Evolutionary conservation across 2,888 invertebrate genomes (phyloP).

Genomic region (Argyresthia goedartella): DNA sequence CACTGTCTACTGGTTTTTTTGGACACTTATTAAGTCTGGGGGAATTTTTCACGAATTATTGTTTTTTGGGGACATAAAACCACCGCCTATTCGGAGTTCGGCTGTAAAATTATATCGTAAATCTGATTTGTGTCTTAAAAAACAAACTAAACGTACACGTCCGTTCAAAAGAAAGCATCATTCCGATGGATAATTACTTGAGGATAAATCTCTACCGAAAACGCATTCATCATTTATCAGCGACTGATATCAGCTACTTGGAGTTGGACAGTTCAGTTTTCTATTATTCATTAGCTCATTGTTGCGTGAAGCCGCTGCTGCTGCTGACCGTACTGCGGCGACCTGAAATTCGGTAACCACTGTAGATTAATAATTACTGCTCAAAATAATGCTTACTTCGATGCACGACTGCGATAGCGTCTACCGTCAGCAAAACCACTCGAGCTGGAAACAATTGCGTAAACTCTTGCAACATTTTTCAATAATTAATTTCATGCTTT

Average conservation of each 20-base stretch:
- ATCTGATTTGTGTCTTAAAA: neutral
- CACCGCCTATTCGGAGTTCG: neutral
- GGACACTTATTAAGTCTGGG: constrained; percentile 44
- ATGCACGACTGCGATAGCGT: constrained; percentile 61
- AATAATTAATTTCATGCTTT: constrained; percentile 44
- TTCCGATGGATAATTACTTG: constrained; percentile 43
- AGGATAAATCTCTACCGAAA: constrained; percentile 41
- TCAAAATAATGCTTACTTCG: constrained; percentile 65
- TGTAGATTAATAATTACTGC: constrained; percentile 69
- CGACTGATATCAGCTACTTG: constrained; percentile 51
- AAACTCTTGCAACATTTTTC: constrained; percentile 8
- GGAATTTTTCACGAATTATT: constrained; percentile 2
- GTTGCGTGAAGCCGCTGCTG: constrained; percentile 25
- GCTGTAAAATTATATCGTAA: neutral
- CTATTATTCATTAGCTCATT: constrained; percentile 63
- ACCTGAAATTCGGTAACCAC: constrained; percentile 65
- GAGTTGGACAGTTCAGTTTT: constrained; percentile 49
- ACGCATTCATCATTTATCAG: constrained; percentile 61
- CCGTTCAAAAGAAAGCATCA: constrained; percentile 22
- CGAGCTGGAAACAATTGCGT: constrained; percentile 9
- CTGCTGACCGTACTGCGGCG: constrained; percentile 36
- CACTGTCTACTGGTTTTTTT: constrained; percentile 49
- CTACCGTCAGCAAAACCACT: constrained; percentile 27
- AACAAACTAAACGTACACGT: neutral
- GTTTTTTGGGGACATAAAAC: neutral